Conservation (phyloP, 1,140 invertebrate genomes). For the Rhopalosiphum maidis region DNA sequence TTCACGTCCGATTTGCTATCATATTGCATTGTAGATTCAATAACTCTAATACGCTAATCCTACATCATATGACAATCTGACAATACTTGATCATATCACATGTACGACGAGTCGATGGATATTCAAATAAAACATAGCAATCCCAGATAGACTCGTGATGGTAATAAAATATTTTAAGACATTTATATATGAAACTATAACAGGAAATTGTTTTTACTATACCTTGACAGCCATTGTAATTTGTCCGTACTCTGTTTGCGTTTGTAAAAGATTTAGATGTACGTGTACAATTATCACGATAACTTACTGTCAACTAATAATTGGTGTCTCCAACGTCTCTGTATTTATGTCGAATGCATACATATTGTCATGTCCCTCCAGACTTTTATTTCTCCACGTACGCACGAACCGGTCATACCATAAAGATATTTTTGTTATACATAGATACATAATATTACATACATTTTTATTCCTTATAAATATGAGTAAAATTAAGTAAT, state of each 20-base stretch:
- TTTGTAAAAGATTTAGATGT: not conserved
- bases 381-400: conserved; percentile 15
- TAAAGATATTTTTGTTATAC: not conserved
- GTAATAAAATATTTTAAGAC: no score
- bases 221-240: not conserved
- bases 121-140: not conserved
- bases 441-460: not conserved
- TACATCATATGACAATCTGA: not conserved
- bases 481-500: conserved; percentile 12
- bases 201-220: not conserved
- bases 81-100: not conserved
- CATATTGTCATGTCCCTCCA: conserved; percentile 2
- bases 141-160: no score
- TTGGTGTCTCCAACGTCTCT: not conserved
- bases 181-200: not conserved
- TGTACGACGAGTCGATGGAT: not conserved
- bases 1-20: not conserved
- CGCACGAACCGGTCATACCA: not conserved
- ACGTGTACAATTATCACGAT: not conserved
- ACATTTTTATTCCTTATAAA: not conserved
- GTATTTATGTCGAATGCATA: conserved; percentile 7
- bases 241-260: not conserved
- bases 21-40: not conserved
- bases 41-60: not conserved
- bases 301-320: conserved; percentile 1